Conservation (phyloP, 2,113 vertebrate species). For the Lates calcarifer region DNA sequence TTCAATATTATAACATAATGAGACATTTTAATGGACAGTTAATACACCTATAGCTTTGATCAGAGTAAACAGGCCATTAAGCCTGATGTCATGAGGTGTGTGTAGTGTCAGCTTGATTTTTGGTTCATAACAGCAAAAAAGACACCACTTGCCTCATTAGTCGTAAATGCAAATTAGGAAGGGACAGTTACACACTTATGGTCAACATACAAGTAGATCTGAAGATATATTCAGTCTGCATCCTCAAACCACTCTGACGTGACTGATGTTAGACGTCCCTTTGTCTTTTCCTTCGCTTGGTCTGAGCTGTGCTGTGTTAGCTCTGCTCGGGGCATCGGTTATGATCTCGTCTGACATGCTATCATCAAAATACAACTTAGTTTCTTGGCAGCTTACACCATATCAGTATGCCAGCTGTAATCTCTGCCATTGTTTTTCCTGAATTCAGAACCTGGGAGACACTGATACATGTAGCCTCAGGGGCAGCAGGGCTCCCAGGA, state of each 20-base stretch:
- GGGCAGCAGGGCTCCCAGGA: slow-evolving; percentile 24
- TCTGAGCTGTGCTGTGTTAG: slow-evolving; percentile 2
- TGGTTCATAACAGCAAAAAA: slow-evolving; percentile 9
- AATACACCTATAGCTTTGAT: slow-evolving; percentile 6
- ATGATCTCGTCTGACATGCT: slow-evolving; percentile 38
- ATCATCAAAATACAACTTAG: slow-evolving; percentile 54
- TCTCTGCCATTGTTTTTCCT: slow-evolving; percentile 42
- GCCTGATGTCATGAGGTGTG: slow-evolving; percentile 16
- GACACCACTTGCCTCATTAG: slow-evolving; percentile 12
- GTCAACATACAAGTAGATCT: background rate
- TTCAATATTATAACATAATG: slow-evolving; percentile 15
- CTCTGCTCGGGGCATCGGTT: slow-evolving; percentile 36
- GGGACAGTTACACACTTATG: background rate
- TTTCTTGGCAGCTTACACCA: slow-evolving; percentile 26
- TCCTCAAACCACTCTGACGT: slow-evolving; percentile 1
- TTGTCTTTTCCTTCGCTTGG: slow-evolving; percentile 11
- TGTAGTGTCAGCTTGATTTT: slow-evolving; percentile 10
- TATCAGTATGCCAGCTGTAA: slow-evolving; percentile 56
- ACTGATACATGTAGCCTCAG: slow-evolving; percentile 35
- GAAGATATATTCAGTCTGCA: slow-evolving; percentile 2
- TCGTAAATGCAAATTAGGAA: background rate
- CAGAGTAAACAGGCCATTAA: slow-evolving; percentile 23
- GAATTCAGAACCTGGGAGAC: slow-evolving; percentile 32
- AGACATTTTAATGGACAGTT: slow-evolving; percentile 12
- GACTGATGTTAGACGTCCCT: slow-evolving; percentile 12